A percentile compares a stretch with the other conserved stretches of the same genome.
Conservation (phyloP, 2,797 vertebrate species). For the Smutsia temminckii region DNA sequence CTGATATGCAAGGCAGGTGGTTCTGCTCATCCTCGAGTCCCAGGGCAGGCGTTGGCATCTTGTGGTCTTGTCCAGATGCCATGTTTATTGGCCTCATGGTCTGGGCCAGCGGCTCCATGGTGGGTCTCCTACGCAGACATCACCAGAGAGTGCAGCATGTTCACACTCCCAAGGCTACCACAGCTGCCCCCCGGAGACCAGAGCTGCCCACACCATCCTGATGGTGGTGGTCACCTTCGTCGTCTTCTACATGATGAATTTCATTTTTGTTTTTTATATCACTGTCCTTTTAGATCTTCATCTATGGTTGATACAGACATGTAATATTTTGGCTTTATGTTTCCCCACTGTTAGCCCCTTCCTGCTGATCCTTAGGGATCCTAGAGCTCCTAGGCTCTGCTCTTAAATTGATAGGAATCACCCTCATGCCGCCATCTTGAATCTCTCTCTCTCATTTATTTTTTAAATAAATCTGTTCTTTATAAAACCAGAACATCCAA, state of each 20-base stretch:
- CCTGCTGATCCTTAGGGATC: neutral
- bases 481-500: constrained; percentile 40
- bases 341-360: neutral
- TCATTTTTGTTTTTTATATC: neutral
- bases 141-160: neutral
- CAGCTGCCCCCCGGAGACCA: neutral
- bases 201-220: neutral
- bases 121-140: neutral
- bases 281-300: accelerated
- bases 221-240: neutral
- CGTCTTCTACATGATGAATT: neutral
- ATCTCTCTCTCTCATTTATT: neutral
- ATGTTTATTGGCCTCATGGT: neutral
- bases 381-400: neutral
- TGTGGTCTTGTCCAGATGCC: no score
- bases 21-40: no score
- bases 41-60: no score
- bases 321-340: neutral
- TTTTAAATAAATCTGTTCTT: constrained; percentile 14
- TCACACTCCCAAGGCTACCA: neutral
- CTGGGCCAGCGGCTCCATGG: neutral
- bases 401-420: neutral
- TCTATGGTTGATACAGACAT: neutral
- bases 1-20: no score
- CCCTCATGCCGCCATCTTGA: no score